Percentiles rank a stretch among this genome's conserved stretches.
Conservation (phyloP, 2,888 invertebrate genomes). For the Dynastes hyllus region DNA sequence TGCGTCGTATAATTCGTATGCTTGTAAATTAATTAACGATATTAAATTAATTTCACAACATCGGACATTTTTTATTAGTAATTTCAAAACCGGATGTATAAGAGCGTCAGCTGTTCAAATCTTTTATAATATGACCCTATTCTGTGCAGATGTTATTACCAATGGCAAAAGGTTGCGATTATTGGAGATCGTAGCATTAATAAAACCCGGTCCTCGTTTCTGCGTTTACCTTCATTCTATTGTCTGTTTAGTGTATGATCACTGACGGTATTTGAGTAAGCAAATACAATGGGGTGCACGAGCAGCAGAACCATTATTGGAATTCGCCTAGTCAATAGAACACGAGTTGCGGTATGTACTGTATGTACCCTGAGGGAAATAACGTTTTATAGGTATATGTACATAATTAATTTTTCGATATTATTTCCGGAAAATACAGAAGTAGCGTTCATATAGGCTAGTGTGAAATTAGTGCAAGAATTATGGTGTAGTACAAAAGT, state of each 20-base stretch:
- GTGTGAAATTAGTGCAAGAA: no score
- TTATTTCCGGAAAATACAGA: not conserved
- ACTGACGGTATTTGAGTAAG: conserved; percentile 5
- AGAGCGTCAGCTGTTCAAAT: conserved; percentile 23
- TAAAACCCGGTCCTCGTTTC: conserved; percentile 10
- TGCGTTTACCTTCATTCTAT: conserved; percentile 10
- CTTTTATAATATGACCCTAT: conserved; percentile 1
- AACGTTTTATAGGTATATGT: not conserved
- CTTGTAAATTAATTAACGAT: not conserved
- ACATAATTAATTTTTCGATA: not conserved
- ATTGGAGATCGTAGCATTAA: not conserved
- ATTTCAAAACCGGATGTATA: not conserved
- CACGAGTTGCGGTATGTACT: not conserved
- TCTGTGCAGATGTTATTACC: conserved; percentile 24
- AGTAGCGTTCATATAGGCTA: no score
- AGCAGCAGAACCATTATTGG: not conserved
- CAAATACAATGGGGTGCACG: not conserved
- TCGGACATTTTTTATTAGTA: not conserved
- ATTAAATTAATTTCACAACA: not conserved
- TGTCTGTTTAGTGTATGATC: conserved; percentile 7
- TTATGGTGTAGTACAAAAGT: no score
- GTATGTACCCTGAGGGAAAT: not conserved
- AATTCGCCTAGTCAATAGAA: not conserved
- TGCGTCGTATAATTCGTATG: not conserved
- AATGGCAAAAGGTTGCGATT: not conserved